Conservation (phyloP, 2,888 invertebrate genomes). For the Neoitamus cyanurus region DNA sequence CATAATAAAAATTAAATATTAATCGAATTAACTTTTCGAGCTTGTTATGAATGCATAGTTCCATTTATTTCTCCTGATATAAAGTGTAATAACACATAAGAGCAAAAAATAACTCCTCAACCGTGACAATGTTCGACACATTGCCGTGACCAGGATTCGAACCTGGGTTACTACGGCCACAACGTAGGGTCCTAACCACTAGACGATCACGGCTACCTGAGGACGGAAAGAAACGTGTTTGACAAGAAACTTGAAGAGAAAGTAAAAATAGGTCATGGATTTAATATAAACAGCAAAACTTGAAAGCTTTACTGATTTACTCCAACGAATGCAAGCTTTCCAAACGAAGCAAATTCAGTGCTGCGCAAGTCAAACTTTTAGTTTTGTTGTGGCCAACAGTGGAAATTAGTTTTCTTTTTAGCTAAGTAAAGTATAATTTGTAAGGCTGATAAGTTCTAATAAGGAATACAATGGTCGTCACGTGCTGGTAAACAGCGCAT, state of each 20-base stretch:
- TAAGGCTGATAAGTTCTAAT: too few relatives aligned
- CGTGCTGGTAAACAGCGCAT: too few relatives aligned
- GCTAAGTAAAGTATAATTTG: too few relatives aligned
- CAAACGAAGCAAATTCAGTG: not conserved
- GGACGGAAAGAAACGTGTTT: not conserved
- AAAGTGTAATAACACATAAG: not conserved
- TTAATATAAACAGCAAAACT: too few relatives aligned
- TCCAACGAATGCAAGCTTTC: not conserved
- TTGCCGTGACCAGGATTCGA: constrained; percentile 48
- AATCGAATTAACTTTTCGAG: too few relatives aligned
- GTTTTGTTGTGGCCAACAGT: too few relatives aligned
- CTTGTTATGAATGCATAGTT: too few relatives aligned
- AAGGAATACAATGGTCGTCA: too few relatives aligned
- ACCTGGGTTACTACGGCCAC: constrained; percentile 48
- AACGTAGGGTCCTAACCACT: constrained; percentile 48
- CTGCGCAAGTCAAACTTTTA: too few relatives aligned
- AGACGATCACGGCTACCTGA: constrained; percentile 46
- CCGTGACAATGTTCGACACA: constrained; percentile 42
- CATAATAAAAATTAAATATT: not conserved
- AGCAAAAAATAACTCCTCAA: not conserved
- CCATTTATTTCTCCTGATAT: too few relatives aligned
- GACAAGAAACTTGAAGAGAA: not conserved
- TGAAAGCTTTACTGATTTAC: too few relatives aligned
- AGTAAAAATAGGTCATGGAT: not conserved
- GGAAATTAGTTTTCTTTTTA: too few relatives aligned